Evolutionary conservation across 2,888 invertebrate species (phyloP).

Genomic region (Phragmatobia fuliginosa): DNA sequence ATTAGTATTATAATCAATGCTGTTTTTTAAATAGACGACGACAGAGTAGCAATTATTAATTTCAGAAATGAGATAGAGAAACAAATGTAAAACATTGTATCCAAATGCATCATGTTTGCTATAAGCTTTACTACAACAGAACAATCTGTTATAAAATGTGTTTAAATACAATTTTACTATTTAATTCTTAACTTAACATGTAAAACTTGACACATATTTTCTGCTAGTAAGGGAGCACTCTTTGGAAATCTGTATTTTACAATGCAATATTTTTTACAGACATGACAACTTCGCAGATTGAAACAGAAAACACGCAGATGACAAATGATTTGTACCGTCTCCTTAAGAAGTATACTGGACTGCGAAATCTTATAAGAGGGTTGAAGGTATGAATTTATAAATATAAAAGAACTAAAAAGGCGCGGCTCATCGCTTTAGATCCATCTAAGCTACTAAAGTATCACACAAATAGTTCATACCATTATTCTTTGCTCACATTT

Average conservation of each 20-base stretch:
- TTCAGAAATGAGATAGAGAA: background rate
- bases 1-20: background rate
- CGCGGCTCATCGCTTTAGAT: too few relatives aligned
- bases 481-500: too few relatives aligned
- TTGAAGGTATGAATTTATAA: constrained; percentile 89
- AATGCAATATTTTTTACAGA: constrained; percentile 88
- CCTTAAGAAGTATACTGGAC: constrained; percentile 95
- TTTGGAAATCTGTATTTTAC: background rate
- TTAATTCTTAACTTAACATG: too few relatives aligned
- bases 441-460: too few relatives aligned
- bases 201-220: too few relatives aligned
- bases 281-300: constrained; percentile 97
- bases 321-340: constrained; percentile 97
- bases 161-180: too few relatives aligned
- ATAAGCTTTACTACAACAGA: too few relatives aligned
- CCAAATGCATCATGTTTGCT: too few relatives aligned
- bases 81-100: background rate
- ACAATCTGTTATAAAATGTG: too few relatives aligned
- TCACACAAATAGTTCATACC: too few relatives aligned
- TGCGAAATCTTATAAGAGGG: constrained; percentile 95
- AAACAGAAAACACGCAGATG: constrained; percentile 97
- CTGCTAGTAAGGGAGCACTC: background rate
- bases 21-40: background rate
- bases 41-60: too few relatives aligned
- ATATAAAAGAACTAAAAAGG: too few relatives aligned